Conservation (phyloP, 2,888 invertebrate genomes). For the Eilema sororculum region DNA sequence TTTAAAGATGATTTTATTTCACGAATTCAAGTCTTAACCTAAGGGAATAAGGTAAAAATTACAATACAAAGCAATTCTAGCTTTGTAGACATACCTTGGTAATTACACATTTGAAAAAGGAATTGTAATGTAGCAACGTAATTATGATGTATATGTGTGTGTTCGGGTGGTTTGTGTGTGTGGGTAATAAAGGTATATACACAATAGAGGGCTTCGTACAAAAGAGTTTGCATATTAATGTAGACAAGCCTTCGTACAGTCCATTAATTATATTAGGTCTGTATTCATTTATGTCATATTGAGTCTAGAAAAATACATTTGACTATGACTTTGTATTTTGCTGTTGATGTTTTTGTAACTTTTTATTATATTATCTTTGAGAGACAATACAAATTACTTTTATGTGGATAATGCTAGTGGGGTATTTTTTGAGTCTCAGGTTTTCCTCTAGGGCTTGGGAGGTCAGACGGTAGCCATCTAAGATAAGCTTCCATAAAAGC, state of each 20-base stretch:
- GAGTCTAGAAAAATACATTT: constrained; percentile 1
- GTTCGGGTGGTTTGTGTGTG: constrained; percentile 43
- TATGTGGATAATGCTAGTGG: background rate
- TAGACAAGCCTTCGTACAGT: constrained; percentile 33
- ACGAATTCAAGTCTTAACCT: constrained; percentile 61
- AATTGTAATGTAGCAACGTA: constrained; percentile 72
- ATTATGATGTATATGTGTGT: constrained; percentile 61
- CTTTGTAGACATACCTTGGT: constrained; percentile 65
- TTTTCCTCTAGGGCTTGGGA: too few species aligned
- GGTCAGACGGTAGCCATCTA: too few species aligned
- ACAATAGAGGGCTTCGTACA: constrained; percentile 48
- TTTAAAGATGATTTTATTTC: constrained; percentile 55
- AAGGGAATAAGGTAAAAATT: constrained; percentile 42
- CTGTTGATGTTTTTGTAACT: background rate
- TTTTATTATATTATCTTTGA: background rate
- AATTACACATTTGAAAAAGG: constrained; percentile 75
- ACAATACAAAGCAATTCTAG: constrained; percentile 52
- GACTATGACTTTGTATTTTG: background rate
- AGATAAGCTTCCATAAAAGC: too few species aligned
- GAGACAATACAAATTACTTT: background rate
- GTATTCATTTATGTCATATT: constrained; percentile 2
- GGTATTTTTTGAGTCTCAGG: too few species aligned
- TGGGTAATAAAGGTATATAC: constrained; percentile 52
- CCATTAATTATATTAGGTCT: constrained; percentile 35
- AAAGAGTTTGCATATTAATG: constrained; percentile 40